Base-by-base conservation (phyloP, 2,113 vertebrate genomes). In the Psilopsiagon aymara region DNA sequence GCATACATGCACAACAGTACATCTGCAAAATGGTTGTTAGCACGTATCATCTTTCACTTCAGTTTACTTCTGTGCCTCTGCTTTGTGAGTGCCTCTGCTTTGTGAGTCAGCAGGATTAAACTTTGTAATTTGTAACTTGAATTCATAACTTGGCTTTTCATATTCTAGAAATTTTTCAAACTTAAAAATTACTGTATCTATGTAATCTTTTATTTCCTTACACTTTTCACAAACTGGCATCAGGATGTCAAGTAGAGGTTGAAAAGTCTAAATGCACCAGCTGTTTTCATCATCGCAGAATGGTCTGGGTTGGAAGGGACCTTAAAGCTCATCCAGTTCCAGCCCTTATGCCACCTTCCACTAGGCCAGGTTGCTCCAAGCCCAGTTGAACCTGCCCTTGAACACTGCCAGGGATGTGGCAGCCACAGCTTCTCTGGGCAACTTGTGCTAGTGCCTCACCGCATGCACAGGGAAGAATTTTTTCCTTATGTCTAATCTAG, bases 61-160 rank as follows among this genome's bases (percentile, higher is more conserved):
- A 27, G 88, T 94, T 97, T 83, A 47, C 31, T 92, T 93, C 82
- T 93, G 91, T 55, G 29, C 43, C 82, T 92, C 71, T 87, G 64
- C 74, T 83, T 92, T 87, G 53, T 66, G 73, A 95, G 91, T 55
- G 29, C 43, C 82, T 92, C 71, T 87, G 64, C 74, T 83, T 92
- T 87, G 53, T 66, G 73, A 95, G 70, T 81, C 74, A 82, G 51
- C 59, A 71, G 73, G 59, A 66, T 90, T 71, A 37, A 52, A 51
- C 82, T 84, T 24, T 35, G 47, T 53, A 57, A 53, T 76, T 88
- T 31, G 71, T 44, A 82, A 59, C 51, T 73, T 57, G 69, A 67
- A 95, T 59, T 59, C 57, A 23, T 59, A 59, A 41, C 9, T 77
- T 27, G 64, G 47, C 39, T 82, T 92, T 75, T 88, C 37, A 31